phyloP scores from a whole-genome alignment of 2,113 vertebrate species.

The Paedocypris sp. region DNA sequence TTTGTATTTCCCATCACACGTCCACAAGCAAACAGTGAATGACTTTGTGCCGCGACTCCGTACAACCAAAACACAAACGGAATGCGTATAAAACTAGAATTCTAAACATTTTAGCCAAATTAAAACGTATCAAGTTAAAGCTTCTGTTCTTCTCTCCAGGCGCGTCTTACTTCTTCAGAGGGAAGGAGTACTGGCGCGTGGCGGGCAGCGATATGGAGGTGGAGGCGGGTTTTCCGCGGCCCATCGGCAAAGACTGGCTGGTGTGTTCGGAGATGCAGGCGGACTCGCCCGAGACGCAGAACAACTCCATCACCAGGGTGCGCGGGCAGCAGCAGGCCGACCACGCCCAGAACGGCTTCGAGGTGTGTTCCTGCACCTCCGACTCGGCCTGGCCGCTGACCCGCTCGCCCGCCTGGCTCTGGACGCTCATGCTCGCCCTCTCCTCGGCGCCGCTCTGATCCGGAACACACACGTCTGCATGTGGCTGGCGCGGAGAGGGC shows the following conservation, averaged over 20 bases:
- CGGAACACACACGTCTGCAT: constrained; percentile 23
- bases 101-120: too few relatives aligned
- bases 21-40: too few relatives aligned
- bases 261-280: constrained; percentile 74
- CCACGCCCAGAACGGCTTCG: constrained; percentile 69
- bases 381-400: constrained; percentile 33
- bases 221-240: constrained; percentile 70
- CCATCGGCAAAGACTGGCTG: constrained; percentile 86
- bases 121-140: background rate
- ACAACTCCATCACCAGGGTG: constrained; percentile 50
- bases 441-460: constrained; percentile 55
- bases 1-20: too few relatives aligned
- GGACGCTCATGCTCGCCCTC: constrained; percentile 51
- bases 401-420: constrained; percentile 44
- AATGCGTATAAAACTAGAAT: too few relatives aligned
- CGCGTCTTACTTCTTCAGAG: constrained; percentile 89
- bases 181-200: constrained; percentile 89
- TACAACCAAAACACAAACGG: too few relatives aligned
- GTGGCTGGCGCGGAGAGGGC: too few relatives aligned
- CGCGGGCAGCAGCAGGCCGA: constrained; percentile 61
- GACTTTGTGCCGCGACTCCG: too few relatives aligned
- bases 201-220: constrained; percentile 71
- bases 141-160: constrained; percentile 52
- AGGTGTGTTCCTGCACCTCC: constrained; percentile 86
- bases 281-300: constrained; percentile 53